These are phyloP conservation scores for Prorops nasuta DNA, from an alignment of 1,140 invertebrate species.

Conservation along the genomic window DNA sequence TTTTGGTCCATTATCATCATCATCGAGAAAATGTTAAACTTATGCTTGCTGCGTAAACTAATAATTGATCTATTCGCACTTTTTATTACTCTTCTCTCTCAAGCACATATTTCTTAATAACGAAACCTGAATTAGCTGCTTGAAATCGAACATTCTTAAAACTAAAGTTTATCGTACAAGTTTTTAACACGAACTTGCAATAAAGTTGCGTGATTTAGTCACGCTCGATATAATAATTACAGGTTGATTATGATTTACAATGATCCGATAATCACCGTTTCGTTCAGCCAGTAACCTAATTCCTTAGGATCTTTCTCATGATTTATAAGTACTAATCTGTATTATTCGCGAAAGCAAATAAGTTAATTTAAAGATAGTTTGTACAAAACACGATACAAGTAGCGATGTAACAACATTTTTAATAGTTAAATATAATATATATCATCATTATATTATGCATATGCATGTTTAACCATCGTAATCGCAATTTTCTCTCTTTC, in stretches of 20 bases:
- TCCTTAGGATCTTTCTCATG: conserved; percentile 3
- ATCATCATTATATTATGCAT: neutral
- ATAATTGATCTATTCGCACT: too few species aligned
- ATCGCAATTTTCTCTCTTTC: neutral
- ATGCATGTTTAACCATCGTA: neutral
- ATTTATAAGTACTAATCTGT: neutral
- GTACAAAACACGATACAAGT: conserved; percentile 56
- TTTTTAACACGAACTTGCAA: neutral
- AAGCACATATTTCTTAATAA: too few species aligned
- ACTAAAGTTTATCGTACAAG: too few species aligned
- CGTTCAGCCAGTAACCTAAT: conserved; percentile 3
- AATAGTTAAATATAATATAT: conserved; percentile 51
- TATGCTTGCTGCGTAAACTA: too few species aligned
- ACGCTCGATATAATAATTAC: neutral
- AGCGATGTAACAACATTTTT: conserved; percentile 55
- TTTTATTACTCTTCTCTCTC: too few species aligned
- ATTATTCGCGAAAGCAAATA: conserved; percentile 44
- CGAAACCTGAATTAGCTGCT: too few species aligned
- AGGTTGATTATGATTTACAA: neutral
- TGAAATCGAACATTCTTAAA: too few species aligned
- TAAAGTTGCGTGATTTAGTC: neutral
- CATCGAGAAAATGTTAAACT: too few species aligned
- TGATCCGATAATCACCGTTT: neutral
- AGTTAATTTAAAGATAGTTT: conserved; percentile 50
- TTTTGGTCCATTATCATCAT: conserved; percentile 8